These are phyloP conservation scores for Hypotaenidia okinawae DNA, from an alignment of 2,797 vertebrate genomes.

Conservation along the genomic window DNA sequence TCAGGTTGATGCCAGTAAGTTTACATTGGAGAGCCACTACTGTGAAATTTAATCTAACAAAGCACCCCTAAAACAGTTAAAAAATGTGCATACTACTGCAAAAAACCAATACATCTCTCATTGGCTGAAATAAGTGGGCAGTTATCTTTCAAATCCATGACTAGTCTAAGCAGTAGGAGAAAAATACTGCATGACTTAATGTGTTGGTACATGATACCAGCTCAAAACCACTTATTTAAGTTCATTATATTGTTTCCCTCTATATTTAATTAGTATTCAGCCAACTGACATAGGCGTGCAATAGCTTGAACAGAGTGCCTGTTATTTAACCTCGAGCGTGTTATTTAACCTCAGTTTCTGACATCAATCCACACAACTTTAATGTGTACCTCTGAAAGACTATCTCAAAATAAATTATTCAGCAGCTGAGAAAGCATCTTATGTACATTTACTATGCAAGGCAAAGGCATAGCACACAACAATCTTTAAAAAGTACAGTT, in stretches of 20 bases:
- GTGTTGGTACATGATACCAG: conserved; percentile 9
- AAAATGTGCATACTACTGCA: background rate
- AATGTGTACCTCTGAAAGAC: conserved; percentile 65
- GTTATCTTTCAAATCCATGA: background rate
- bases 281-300: conserved; percentile 39
- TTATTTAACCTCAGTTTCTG: conserved; percentile 74
- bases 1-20: background rate
- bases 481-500: background rate
- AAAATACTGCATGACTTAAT: background rate
- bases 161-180: background rate
- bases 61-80: background rate
- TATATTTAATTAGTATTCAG: conserved; percentile 69
- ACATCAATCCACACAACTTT: conserved; percentile 71
- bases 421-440: conserved; percentile 39
- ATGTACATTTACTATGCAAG: conserved; percentile 36
- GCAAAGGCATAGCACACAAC: conserved; percentile 9
- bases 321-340: conserved; percentile 70
- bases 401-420: conserved; percentile 73
- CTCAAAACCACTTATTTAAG: conserved; percentile 53
- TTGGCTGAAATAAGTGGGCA: background rate
- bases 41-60: background rate
- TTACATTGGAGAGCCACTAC: background rate
- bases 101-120: background rate
- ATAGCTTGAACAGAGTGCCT: conserved; percentile 57
- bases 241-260: conserved; percentile 68